These are phyloP conservation scores for Meles meles DNA, from an alignment of 2,113 vertebrate genomes.

Conservation along the genomic window DNA sequence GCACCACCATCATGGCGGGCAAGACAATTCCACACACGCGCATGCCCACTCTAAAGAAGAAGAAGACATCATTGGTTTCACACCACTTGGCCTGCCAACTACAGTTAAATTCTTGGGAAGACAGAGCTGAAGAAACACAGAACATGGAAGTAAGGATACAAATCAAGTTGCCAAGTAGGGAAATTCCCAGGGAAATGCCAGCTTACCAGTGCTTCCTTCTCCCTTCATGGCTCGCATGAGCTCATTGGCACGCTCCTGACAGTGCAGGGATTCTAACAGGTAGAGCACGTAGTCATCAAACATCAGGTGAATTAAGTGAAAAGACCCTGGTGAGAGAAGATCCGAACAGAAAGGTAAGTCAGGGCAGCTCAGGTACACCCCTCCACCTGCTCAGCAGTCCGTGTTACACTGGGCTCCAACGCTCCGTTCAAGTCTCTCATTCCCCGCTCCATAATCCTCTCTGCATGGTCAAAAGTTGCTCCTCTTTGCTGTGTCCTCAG, in stretches of 20 bases:
- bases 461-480: not conserved
- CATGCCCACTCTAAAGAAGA: not conserved
- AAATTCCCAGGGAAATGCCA: not conserved
- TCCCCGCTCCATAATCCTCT: not conserved
- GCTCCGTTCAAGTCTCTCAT: not conserved
- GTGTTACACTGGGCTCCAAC: not conserved
- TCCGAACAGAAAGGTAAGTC: slow-evolving; percentile 47
- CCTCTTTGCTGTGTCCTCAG: not conserved
- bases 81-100: not conserved
- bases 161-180: accelerated
- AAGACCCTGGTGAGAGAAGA: slow-evolving; percentile 88
- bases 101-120: not conserved
- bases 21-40: not conserved
- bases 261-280: slow-evolving; percentile 96
- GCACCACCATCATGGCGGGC: too few species aligned
- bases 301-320: slow-evolving; percentile 99
- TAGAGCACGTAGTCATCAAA: slow-evolving; percentile 99
- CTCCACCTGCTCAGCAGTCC: not conserved
- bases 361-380: accelerated
- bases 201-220: slow-evolving; percentile 91
- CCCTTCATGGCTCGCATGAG: slow-evolving; percentile 98
- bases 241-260: slow-evolving; percentile 96
- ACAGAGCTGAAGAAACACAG: not conserved
- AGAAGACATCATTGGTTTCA: not conserved
- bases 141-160: not conserved